phyloP scores from a whole-genome alignment of 2,113 vertebrate genomes.

The Sigmodon hispidus region DNA sequence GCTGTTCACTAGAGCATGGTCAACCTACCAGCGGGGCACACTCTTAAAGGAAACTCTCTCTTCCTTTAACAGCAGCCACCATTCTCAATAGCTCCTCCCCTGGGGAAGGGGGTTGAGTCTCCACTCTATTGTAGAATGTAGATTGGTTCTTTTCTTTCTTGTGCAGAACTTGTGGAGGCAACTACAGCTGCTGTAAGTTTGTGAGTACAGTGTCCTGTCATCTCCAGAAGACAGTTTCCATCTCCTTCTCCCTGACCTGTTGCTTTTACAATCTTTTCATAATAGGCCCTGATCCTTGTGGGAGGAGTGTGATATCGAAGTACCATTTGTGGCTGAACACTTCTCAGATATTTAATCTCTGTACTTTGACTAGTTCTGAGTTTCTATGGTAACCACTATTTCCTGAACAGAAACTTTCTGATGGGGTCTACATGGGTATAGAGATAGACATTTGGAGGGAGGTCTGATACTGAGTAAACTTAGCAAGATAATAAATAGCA shows the following conservation, averaged over 20 bases:
- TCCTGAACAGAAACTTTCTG: neutral
- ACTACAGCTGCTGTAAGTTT: neutral
- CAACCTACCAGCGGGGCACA: neutral
- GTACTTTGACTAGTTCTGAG: neutral
- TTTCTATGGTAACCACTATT: neutral
- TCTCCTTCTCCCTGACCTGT: neutral
- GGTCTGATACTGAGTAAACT: neutral
- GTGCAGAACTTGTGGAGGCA: neutral
- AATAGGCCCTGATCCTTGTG: neutral
- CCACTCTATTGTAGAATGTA: no score
- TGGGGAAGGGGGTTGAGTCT: neutral
- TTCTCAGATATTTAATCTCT: neutral
- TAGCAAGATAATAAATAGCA: neutral
- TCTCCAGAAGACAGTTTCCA: neutral
- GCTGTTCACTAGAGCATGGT: neutral
- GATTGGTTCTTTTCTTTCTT: neutral
- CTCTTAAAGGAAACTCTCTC: neutral
- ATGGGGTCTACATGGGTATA: neutral
- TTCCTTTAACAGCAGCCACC: neutral
- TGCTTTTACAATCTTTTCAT: no score
- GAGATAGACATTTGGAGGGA: neutral
- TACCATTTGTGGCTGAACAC: neutral
- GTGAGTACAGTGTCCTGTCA: neutral
- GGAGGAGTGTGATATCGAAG: neutral
- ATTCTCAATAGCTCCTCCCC: neutral